A percentile compares a stretch with the other conserved stretches of the same genome.
Conservation (phyloP, 2,113 vertebrate genomes). For the Oxygymnocypris stewartii region DNA sequence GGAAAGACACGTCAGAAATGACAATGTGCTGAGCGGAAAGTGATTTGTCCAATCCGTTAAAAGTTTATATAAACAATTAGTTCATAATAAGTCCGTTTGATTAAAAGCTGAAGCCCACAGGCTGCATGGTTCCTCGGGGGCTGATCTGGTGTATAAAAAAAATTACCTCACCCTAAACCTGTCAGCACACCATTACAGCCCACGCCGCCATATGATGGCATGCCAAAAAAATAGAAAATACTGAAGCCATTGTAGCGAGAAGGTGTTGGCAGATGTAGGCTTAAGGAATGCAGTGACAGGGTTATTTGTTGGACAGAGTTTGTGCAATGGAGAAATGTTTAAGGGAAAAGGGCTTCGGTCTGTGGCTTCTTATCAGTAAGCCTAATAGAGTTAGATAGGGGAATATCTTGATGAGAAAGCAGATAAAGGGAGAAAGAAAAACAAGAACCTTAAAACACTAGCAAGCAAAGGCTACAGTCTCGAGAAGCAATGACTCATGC, state of each 20-base stretch:
- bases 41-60: constrained; percentile 49
- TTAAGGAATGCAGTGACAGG: constrained; percentile 69
- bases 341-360: constrained; percentile 38
- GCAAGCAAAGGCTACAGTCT: constrained; percentile 34
- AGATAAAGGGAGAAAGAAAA: constrained; percentile 48
- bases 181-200: constrained; percentile 79
- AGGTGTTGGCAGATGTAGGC: constrained; percentile 79
- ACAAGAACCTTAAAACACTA: constrained; percentile 29
- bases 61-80: constrained; percentile 52
- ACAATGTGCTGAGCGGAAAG: constrained; percentile 50
- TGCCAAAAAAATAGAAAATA: constrained; percentile 54
- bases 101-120: constrained; percentile 59
- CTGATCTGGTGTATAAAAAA: constrained; percentile 71
- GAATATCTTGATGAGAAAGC: constrained; percentile 57
- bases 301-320: constrained; percentile 65
- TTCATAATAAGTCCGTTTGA: constrained; percentile 50
- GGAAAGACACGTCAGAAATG: constrained; percentile 42
- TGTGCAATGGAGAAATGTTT: constrained; percentile 54
- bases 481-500: constrained; percentile 40
- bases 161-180: constrained; percentile 79
- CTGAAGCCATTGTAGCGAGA: constrained; percentile 72
- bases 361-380: constrained; percentile 70
- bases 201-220: constrained; percentile 71
- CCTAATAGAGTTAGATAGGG: constrained; percentile 63
- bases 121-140: constrained; percentile 60